Conservation (phyloP, 2,888 invertebrate species). For the Micoletzkya japonica region DNA sequence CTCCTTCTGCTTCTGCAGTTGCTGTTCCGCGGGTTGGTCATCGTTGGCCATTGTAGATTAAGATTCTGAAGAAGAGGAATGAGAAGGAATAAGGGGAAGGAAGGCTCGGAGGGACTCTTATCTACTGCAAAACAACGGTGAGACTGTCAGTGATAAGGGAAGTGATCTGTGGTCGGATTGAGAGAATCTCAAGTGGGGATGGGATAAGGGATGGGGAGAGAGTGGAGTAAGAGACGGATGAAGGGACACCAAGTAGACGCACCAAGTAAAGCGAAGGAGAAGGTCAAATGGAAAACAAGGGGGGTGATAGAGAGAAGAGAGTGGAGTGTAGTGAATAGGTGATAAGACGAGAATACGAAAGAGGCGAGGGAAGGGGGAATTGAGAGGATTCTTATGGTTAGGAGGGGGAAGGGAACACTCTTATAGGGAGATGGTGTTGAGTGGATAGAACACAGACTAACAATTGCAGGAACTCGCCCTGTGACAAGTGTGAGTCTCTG, state of each 20-base stretch:
- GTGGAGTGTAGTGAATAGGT: background rate
- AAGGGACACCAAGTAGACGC: constrained; percentile 15
- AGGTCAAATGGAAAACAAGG: background rate
- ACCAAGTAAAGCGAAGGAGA: constrained; percentile 5
- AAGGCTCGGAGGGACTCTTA: too few relatives aligned
- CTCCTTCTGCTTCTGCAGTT: constrained; percentile 25
- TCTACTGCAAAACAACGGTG: background rate
- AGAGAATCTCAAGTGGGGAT: background rate
- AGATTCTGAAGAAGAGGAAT: background rate
- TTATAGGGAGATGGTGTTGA: background rate
- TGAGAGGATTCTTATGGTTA: background rate
- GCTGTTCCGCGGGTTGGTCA: constrained; percentile 13
- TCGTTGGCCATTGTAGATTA: constrained; percentile 2
- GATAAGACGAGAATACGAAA: background rate
- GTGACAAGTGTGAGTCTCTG: background rate
- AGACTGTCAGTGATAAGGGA: background rate
- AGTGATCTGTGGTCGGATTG: background rate
- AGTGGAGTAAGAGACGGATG: constrained; percentile 2
- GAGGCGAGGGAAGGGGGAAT: constrained; percentile 4
- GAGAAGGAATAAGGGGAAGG: too few relatives aligned
- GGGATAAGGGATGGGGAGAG: constrained; percentile 3
- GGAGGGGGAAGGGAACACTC: background rate
- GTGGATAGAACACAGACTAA: constrained; percentile 11
- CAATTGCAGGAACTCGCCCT: background rate
- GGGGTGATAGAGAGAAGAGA: background rate